Evolutionary conservation across 2,797 vertebrate genomes (phyloP), one percentile per base, ranked within the genome.

Genomic region (Sebastes itinus): DNA sequence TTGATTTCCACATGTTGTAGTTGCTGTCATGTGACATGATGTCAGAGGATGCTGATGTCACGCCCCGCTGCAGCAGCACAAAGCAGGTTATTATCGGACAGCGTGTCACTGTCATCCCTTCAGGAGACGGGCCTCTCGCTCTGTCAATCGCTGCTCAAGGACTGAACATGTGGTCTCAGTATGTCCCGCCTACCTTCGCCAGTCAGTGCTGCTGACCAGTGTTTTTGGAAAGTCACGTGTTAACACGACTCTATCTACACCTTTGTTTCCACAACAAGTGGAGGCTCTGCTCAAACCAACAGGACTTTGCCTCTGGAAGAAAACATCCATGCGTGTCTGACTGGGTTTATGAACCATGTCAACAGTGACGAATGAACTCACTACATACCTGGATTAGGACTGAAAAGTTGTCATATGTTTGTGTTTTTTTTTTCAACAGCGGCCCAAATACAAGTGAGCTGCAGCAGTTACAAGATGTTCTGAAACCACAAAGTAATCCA

Each of bases 11-110:
- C 88, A 91, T 80, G 77, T 78, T 83, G 65, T 66, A 70, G 63
- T 81, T 67, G 75, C 2, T 18, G 74, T 90, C 93, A 93, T 90
- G 93, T 93, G 94, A 91, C 86, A 87, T 91, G 87, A 89, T 88
- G 88, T 94, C 92, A 92, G 86, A 85, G 80, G 84, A 91, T 65
- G 85, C 88, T 93, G 89, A 86, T 86, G 87, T 87, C 87, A 81
- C 60, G 71, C 63, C 66, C 63, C 6, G 25, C 72, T 76, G 80
- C 58, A 80, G 81, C 76, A 94, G 81, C 76, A 94, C 92, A 93
- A 93, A 93, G 90, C 81, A 33, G 81, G 76, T 88, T 88, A 87
- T 93, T 92, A 92, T 94, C 22, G 46, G 72, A 85, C 81, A 86
- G 18, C 23, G 4, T 52, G 77, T 77, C 74, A 49, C 65, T 72